These are phyloP conservation scores for Lepus timidus DNA, from an alignment of 2,113 vertebrate genomes.

Conservation along the genomic window DNA sequence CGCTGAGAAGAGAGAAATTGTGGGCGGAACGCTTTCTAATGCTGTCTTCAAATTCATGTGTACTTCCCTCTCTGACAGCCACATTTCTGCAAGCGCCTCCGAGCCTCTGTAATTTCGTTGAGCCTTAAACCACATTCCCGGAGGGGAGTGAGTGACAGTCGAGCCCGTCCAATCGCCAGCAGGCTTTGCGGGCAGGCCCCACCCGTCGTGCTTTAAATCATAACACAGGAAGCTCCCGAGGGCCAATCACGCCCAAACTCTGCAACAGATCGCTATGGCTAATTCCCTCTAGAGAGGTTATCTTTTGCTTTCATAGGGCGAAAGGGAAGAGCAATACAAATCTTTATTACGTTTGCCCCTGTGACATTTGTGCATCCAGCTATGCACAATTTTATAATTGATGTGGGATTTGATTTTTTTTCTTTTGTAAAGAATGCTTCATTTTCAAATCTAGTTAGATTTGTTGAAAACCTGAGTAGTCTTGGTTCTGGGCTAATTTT, in stretches of 20 bases:
- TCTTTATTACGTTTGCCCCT: neutral
- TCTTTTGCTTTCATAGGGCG: constrained; percentile 43
- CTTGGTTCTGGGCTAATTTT: constrained; percentile 55
- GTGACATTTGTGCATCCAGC: neutral
- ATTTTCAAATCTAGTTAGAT: constrained; percentile 56
- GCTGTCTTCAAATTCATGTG: constrained; percentile 35
- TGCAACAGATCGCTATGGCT: constrained; percentile 58
- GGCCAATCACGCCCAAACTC: constrained; percentile 86
- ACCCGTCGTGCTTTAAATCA: constrained; percentile 89
- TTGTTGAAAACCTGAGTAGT: constrained; percentile 29
- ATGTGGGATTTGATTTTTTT: constrained; percentile 50
- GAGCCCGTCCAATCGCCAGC: constrained; percentile 65
- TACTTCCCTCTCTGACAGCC: constrained; percentile 76
- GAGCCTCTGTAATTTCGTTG: constrained; percentile 38
- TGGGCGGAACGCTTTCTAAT: neutral
- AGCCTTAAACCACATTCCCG: constrained; percentile 70
- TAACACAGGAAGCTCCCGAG: constrained; percentile 90
- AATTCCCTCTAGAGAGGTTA: constrained; percentile 30
- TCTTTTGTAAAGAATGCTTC: neutral
- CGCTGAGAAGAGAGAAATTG: neutral
- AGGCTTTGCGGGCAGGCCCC: constrained; percentile 15
- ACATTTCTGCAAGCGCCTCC: constrained; percentile 55
- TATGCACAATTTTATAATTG: neutral
- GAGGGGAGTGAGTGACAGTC: constrained; percentile 28
- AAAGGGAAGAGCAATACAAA: neutral